A percentile compares a stretch with the other conserved stretches of the same genome.
phyloP scores from a whole-genome alignment of 1,140 invertebrate genomes.

The Leptinotarsa defecta region DNA sequence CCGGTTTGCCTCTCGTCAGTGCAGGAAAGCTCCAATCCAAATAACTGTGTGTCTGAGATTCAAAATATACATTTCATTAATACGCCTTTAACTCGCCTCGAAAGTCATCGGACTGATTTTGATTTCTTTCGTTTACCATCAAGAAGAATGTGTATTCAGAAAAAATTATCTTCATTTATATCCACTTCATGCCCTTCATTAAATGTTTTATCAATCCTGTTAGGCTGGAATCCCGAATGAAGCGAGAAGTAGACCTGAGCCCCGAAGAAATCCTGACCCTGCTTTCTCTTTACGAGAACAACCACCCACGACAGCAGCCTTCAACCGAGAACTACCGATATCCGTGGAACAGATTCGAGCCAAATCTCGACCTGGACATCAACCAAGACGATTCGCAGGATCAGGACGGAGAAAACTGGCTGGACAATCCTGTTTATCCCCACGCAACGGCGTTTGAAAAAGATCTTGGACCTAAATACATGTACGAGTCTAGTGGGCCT shows the following conservation, averaged over 20 bases:
- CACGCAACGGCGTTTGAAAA: conserved; percentile 40
- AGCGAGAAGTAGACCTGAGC: conserved; percentile 48
- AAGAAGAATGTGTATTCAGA: neutral
- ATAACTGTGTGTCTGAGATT: neutral
- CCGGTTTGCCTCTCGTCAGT: no score
- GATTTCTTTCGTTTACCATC: neutral
- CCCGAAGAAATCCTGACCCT: conserved; percentile 53
- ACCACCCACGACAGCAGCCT: conserved; percentile 33
- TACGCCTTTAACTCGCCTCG: neutral
- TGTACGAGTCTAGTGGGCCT: conserved; percentile 36
- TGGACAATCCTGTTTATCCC: conserved; percentile 49
- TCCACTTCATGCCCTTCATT: neutral
- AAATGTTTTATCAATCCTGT: neutral
- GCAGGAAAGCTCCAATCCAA: no score
- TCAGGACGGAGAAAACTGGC: conserved; percentile 39
- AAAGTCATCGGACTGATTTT: neutral
- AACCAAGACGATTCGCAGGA: conserved; percentile 26
- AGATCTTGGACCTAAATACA: conserved; percentile 40
- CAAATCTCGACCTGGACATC: conserved; percentile 29
- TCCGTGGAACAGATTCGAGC: conserved; percentile 38
- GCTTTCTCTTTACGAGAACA: conserved; percentile 50
- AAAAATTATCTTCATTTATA: conserved; percentile 1
- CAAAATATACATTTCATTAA: neutral
- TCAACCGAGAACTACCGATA: conserved; percentile 39
- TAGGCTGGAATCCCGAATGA: conserved; percentile 34